Percentiles rank a stretch among this genome's conserved stretches.
Conservation (phyloP, 1,140 invertebrate genomes). For the Drosophila pectinifera region DNA sequence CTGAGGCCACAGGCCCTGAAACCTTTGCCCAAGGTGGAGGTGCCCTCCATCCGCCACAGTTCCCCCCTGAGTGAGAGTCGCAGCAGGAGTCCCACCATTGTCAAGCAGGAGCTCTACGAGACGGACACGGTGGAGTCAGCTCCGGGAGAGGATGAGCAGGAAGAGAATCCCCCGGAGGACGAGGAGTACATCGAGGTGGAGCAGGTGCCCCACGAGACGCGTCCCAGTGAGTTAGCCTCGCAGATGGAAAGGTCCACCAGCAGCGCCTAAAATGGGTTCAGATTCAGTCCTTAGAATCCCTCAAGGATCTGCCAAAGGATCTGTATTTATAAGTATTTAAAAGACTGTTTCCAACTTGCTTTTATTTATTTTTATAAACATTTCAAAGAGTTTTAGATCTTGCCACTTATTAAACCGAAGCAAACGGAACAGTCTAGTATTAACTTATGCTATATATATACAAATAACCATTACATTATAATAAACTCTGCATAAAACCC, state of each 20-base stretch:
- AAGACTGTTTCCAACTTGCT: conserved; percentile 35
- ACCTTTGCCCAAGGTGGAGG: conserved; percentile 38
- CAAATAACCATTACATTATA: conserved; percentile 6
- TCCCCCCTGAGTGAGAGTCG: conserved; percentile 40
- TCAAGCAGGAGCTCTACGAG: conserved; percentile 74
- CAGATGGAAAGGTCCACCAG: conserved; percentile 65
- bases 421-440: conserved; percentile 57
- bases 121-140: conserved; percentile 41
- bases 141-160: conserved; percentile 5
- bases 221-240: conserved; percentile 40
- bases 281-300: too few relatives aligned
- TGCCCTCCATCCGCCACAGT: conserved; percentile 9
- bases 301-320: not conserved
- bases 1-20: conserved; percentile 14
- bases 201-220: conserved; percentile 66
- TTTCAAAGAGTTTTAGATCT: conserved; percentile 25
- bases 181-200: conserved; percentile 85
- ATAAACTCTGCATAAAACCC: conserved; percentile 6
- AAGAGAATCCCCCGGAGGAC: conserved; percentile 59
- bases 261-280: conserved; percentile 44
- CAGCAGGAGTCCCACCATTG: conserved; percentile 39
- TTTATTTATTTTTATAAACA: conserved; percentile 44
- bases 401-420: conserved; percentile 31
- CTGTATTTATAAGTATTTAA: conserved; percentile 16
- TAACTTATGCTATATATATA: conserved; percentile 5